A percentile compares a stretch with the other conserved stretches of the same genome.
Evolutionary conservation across 1,140 invertebrate species (phyloP).

Genomic region (Caenorhabditis briggsae): DNA sequence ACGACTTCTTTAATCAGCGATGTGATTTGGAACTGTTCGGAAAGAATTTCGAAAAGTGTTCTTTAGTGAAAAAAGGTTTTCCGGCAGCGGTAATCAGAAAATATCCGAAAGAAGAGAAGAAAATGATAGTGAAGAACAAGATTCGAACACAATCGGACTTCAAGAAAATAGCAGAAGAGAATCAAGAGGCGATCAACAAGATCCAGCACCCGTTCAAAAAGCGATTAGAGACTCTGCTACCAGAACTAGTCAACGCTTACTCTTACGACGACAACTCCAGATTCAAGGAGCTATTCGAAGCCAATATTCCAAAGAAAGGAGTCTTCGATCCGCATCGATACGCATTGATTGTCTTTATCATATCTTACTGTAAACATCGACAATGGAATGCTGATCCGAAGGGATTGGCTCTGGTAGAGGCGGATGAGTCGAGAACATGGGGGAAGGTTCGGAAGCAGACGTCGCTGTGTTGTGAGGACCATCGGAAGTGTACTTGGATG

Average conservation of each 20-base stretch:
- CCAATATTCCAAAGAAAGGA: neutral
- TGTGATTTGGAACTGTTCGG: neutral
- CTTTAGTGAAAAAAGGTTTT: neutral
- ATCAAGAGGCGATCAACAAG: too few relatives aligned
- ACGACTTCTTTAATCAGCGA: neutral
- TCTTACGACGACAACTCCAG: slow-evolving; percentile 14
- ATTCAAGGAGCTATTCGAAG: neutral
- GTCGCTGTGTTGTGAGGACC: neutral
- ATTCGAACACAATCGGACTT: too few relatives aligned
- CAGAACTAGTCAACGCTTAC: neutral
- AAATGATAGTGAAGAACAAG: neutral
- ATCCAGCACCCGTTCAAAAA: neutral
- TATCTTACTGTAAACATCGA: neutral
- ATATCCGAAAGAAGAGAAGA: neutral
- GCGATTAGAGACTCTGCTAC: neutral
- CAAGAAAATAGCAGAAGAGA: too few relatives aligned
- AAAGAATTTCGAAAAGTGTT: neutral
- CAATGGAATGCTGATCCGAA: slow-evolving; percentile 15
- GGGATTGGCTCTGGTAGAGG: neutral
- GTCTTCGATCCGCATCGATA: neutral
- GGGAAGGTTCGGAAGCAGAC: slow-evolving; percentile 1
- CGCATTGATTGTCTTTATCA: neutral
- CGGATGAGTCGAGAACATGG: neutral
- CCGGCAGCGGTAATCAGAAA: neutral
- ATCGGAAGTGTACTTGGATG: slow-evolving; percentile 35